phyloP scores from a whole-genome alignment of 2,797 vertebrate genomes.

The Nannoperca australis region DNA sequence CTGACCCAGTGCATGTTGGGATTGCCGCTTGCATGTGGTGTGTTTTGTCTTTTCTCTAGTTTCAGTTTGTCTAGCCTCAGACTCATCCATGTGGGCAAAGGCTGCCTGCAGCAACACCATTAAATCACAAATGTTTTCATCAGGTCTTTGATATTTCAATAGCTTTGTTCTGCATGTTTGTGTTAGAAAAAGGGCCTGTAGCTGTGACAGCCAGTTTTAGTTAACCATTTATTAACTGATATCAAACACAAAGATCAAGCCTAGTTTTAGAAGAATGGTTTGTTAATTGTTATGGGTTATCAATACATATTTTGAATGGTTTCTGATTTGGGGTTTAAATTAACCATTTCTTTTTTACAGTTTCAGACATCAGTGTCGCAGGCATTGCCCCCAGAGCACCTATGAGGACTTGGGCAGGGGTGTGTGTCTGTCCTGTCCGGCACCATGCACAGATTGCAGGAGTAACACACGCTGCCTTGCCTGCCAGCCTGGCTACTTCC shows the following conservation, averaged over 20 bases:
- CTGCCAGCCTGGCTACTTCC: constrained; percentile 85
- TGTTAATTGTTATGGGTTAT: constrained; percentile 13
- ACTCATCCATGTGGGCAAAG: constrained; percentile 34
- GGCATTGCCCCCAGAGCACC: constrained; percentile 86
- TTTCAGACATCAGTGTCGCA: constrained; percentile 86
- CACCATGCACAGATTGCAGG: constrained; percentile 85
- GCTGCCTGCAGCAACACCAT: constrained; percentile 36
- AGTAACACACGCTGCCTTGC: constrained; percentile 80
- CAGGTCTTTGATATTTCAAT: constrained; percentile 56
- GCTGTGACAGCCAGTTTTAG: neutral
- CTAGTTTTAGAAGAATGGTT: neutral
- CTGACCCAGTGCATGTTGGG: constrained; percentile 45
- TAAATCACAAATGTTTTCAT: constrained; percentile 40
- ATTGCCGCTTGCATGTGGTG: constrained; percentile 41
- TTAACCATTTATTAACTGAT: constrained; percentile 1
- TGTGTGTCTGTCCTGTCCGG: constrained; percentile 81
- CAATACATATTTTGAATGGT: neutral
- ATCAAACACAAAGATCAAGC: neutral
- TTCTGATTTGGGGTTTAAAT: constrained; percentile 34
- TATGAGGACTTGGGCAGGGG: constrained; percentile 80
- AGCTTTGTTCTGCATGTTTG: constrained; percentile 58
- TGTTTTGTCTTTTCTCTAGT: constrained; percentile 54
- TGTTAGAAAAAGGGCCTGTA: constrained; percentile 8
- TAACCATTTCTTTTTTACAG: constrained; percentile 63
- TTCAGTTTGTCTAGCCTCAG: constrained; percentile 45